A percentile compares a stretch with the other conserved stretches of the same genome.
Conservation (phyloP, 1,140 invertebrate species). For the Teleogryllus occipitalis region DNA sequence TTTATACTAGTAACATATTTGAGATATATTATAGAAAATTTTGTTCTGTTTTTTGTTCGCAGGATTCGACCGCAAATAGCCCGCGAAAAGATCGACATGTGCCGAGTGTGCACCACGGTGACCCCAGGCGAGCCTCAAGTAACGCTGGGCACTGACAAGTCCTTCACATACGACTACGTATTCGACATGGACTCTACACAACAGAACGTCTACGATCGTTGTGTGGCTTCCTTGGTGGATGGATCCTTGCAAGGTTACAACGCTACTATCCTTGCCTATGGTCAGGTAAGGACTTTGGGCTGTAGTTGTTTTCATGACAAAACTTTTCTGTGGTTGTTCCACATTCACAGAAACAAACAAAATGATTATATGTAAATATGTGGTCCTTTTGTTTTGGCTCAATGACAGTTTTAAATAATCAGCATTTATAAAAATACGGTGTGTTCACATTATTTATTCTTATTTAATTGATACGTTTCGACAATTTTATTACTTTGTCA, state of each 20-base stretch:
- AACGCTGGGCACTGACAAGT: slow-evolving; percentile 84
- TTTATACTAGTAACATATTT: too few species aligned
- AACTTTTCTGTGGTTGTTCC: slow-evolving; percentile 39
- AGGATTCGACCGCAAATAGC: slow-evolving; percentile 92
- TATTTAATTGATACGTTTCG: too few species aligned
- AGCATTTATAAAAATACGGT: too few species aligned
- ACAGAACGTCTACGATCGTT: slow-evolving; percentile 72
- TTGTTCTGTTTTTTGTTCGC: slow-evolving; percentile 34
- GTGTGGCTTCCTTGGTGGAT: slow-evolving; percentile 76
- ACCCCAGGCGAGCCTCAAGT: slow-evolving; percentile 83
- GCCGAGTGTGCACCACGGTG: slow-evolving; percentile 83
- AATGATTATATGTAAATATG: too few species aligned
- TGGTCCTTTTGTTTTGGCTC: too few species aligned
- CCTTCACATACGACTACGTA: slow-evolving; percentile 96
- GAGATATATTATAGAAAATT: not conserved
- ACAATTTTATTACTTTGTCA: too few species aligned
- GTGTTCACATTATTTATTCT: too few species aligned
- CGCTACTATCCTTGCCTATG: slow-evolving; percentile 93
- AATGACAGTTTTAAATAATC: too few species aligned
- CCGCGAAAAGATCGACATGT: slow-evolving; percentile 89
- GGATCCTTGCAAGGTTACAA: slow-evolving; percentile 88
- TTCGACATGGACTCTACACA: slow-evolving; percentile 75
- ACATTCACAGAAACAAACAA: too few species aligned
- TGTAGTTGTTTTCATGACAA: slow-evolving; percentile 36
- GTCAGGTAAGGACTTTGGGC: slow-evolving; percentile 52